A percentile compares a stretch with the other conserved stretches of the same genome.
Conservation (phyloP, 1,140 invertebrate genomes). For the Papilio dardanus region DNA sequence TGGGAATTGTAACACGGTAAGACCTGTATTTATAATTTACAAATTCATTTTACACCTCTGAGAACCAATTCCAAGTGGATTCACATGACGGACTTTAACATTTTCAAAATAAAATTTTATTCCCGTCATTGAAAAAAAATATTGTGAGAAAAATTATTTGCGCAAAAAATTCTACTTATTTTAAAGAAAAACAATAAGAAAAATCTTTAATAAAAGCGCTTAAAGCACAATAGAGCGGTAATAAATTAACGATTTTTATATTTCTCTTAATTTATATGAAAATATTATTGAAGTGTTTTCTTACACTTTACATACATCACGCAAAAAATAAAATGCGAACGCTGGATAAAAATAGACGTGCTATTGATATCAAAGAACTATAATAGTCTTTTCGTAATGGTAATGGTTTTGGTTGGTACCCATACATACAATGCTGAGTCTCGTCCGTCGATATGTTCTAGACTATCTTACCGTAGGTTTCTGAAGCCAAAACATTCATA, state of each 20-base stretch:
- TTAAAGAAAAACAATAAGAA: not conserved
- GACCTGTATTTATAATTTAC: constrained; percentile 15
- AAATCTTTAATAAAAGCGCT: not conserved
- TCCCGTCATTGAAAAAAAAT: not conserved
- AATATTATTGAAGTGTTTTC: too few relatives aligned
- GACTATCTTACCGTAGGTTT: too few relatives aligned
- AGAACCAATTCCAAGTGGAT: not conserved
- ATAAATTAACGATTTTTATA: not conserved
- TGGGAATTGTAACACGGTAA: not conserved
- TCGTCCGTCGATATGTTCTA: too few relatives aligned
- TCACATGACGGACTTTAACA: not conserved
- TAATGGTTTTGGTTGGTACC: too few relatives aligned
- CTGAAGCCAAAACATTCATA: too few relatives aligned
- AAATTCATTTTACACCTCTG: constrained; percentile 9
- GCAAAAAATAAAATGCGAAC: not conserved
- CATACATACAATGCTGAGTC: too few relatives aligned
- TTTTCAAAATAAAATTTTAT: not conserved
- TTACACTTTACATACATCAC: not conserved
- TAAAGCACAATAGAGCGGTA: not conserved
- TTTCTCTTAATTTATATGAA: too few relatives aligned
- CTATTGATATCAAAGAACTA: too few relatives aligned
- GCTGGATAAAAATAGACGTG: too few relatives aligned
- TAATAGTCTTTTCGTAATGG: too few relatives aligned
- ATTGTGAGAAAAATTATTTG: not conserved
- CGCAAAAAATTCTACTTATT: not conserved